Conservation (phyloP, 2,888 invertebrate genomes). For the Oconnorella tubifera region DNA sequence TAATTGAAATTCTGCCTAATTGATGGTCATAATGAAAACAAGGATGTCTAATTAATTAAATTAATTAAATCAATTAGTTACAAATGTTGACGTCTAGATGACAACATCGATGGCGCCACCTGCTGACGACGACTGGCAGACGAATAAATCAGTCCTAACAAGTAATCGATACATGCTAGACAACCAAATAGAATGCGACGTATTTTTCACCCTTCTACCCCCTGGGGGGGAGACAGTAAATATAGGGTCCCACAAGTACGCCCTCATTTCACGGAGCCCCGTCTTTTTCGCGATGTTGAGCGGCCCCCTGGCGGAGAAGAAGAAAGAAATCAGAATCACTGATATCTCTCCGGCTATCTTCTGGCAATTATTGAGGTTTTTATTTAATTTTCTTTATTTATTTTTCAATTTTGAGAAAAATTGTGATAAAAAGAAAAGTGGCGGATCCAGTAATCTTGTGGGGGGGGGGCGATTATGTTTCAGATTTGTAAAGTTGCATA, state of each 20-base stretch:
- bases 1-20: too few relatives aligned
- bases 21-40: too few relatives aligned
- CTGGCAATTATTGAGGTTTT: slow-evolving; percentile 36
- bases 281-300: slow-evolving; percentile 30
- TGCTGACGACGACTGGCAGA: slow-evolving; percentile 37
- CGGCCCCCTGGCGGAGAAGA: slow-evolving; percentile 25
- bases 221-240: slow-evolving; percentile 13
- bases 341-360: slow-evolving; percentile 39
- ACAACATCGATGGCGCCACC: too few relatives aligned
- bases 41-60: too few relatives aligned
- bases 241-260: slow-evolving; percentile 56
- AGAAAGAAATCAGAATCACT: slow-evolving; percentile 24
- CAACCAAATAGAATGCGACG: slow-evolving; percentile 34
- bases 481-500: too few relatives aligned
- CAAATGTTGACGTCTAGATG: too few relatives aligned
- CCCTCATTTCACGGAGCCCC: slow-evolving; percentile 28
- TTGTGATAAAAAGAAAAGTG: too few relatives aligned
- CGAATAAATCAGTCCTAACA: slow-evolving; percentile 28
- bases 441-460: too few relatives aligned
- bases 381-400: too few relatives aligned
- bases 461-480: too few relatives aligned
- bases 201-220: slow-evolving; percentile 26
- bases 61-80: too few relatives aligned
- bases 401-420: too few relatives aligned
- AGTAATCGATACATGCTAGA: slow-evolving; percentile 37